Conservation (phyloP, 1,140 invertebrate species). For the Ptiloglossa arizonensis region DNA sequence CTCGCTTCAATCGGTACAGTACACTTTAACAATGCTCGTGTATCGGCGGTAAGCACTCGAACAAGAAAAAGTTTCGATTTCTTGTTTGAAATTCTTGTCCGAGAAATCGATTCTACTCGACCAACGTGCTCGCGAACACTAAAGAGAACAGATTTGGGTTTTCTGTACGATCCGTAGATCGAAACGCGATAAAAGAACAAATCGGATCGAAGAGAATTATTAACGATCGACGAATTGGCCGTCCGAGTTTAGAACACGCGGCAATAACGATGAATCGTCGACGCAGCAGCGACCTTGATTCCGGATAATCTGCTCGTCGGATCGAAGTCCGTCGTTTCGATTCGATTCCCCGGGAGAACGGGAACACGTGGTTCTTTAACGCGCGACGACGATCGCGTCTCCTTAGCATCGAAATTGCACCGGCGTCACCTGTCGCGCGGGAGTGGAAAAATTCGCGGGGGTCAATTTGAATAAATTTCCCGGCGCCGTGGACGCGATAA, state of each 20-base stretch:
- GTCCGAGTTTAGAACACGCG: neutral
- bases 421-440: conserved; percentile 1
- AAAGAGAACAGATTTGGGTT: too few relatives aligned
- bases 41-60: too few relatives aligned
- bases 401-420: conserved; percentile 26
- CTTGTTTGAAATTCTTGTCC: too few relatives aligned
- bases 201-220: neutral
- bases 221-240: neutral
- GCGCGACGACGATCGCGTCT: neutral
- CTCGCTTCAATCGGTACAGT: too few relatives aligned
- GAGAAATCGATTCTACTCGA: too few relatives aligned
- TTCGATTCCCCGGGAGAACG: neutral
- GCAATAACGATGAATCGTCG: neutral
- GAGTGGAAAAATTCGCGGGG: conserved; percentile 30
- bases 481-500: conserved; percentile 3
- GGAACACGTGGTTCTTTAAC: conserved; percentile 30
- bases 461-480: conserved; percentile 53
- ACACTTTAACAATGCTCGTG: too few relatives aligned
- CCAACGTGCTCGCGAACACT: too few relatives aligned
- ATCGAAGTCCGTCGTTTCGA: conserved; percentile 26
- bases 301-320: conserved; percentile 23
- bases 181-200: too few relatives aligned
- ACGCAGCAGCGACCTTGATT: conserved; percentile 29
- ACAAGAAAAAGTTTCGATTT: too few relatives aligned
- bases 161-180: too few relatives aligned